Conservation (phyloP, 2,797 vertebrate genomes). For the Holocentrus rufus region DNA sequence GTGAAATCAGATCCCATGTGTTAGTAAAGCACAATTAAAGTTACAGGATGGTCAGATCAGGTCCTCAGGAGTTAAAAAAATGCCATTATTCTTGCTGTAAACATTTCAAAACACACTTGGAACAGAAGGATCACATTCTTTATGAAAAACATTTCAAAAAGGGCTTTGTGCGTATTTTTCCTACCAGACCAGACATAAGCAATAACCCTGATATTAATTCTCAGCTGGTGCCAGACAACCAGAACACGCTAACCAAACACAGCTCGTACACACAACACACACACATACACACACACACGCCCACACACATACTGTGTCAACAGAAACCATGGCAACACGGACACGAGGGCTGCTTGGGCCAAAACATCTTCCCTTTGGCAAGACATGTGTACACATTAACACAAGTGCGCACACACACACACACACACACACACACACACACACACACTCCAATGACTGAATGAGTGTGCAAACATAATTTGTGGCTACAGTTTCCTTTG, state of each 20-base stretch:
- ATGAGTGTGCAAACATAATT: slow-evolving; percentile 55
- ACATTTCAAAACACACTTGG: too few species aligned
- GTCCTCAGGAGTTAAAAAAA: too few species aligned
- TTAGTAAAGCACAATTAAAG: too few species aligned
- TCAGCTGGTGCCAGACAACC: slow-evolving; percentile 34
- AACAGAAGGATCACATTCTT: too few species aligned
- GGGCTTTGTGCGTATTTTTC: background rate
- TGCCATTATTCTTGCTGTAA: too few species aligned
- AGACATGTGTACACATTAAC: background rate
- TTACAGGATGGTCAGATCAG: too few species aligned
- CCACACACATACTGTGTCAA: slow-evolving; percentile 67
- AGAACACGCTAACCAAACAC: slow-evolving; percentile 57
- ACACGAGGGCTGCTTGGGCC: slow-evolving; percentile 38
- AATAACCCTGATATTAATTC: slow-evolving; percentile 7
- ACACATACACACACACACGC: slow-evolving; percentile 27
- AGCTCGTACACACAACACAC: slow-evolving; percentile 35
- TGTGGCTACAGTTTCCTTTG: slow-evolving; percentile 62
- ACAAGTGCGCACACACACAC: background rate
- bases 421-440: background rate
- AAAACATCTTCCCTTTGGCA: slow-evolving; percentile 36
- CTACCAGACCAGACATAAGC: background rate
- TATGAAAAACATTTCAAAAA: too few species aligned
- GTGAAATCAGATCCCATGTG: too few species aligned
- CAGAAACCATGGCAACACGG: slow-evolving; percentile 70
- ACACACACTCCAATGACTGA: slow-evolving; percentile 23